Evolutionary conservation across 1,140 invertebrate genomes (phyloP).

Genomic region (Drosophila nigrodunni): DNA sequence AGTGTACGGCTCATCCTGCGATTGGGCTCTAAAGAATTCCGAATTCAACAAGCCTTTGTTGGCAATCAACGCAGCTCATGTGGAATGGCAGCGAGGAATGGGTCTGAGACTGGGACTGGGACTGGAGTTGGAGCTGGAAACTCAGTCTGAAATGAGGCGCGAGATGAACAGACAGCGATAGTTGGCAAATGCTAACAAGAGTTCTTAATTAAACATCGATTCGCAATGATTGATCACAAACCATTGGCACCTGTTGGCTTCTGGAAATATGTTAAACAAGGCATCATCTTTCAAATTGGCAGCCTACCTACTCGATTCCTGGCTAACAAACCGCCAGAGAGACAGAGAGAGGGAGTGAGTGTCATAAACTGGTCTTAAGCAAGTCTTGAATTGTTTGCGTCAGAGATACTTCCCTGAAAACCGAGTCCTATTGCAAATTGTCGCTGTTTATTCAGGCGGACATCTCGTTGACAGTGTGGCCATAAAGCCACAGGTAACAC

Average conservation of each 20-base stretch:
- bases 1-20: slow-evolving; percentile 44
- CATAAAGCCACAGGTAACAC: slow-evolving; percentile 42
- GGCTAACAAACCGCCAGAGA: slow-evolving; percentile 7
- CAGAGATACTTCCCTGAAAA: slow-evolving; percentile 53
- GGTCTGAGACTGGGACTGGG: not conserved
- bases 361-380: slow-evolving; percentile 77
- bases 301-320: slow-evolving; percentile 37
- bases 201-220: slow-evolving; percentile 85
- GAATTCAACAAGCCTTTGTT: slow-evolving; percentile 78
- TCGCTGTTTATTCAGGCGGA: slow-evolving; percentile 62
- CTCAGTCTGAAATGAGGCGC: slow-evolving; percentile 22
- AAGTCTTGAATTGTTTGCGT: slow-evolving; percentile 53
- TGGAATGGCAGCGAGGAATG: slow-evolving; percentile 22
- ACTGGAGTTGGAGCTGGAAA: not conserved
- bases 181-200: slow-evolving; percentile 83
- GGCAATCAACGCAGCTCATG: slow-evolving; percentile 54
- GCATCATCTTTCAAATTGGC: slow-evolving; percentile 67
- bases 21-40: slow-evolving; percentile 61
- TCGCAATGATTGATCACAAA: slow-evolving; percentile 83
- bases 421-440: slow-evolving; percentile 72
- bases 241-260: slow-evolving; percentile 84
- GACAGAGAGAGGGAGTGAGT: slow-evolving; percentile 28
- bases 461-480: slow-evolving; percentile 75
- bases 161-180: slow-evolving; percentile 48
- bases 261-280: slow-evolving; percentile 84